phyloP scores from a whole-genome alignment of 2,797 vertebrate genomes.

The Aulostomus chinensis region DNA sequence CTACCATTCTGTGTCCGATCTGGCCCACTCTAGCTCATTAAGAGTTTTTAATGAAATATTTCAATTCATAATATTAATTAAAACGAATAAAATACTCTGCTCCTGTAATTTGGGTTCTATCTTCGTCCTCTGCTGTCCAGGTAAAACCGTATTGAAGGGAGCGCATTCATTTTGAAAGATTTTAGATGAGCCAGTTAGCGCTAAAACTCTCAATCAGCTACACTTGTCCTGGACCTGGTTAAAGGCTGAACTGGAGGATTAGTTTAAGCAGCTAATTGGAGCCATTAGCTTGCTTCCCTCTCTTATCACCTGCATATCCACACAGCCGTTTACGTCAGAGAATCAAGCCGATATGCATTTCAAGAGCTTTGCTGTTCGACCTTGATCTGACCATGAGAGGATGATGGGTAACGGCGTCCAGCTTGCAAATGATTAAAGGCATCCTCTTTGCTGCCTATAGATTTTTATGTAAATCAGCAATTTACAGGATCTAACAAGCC shows the following conservation, averaged over 20 bases:
- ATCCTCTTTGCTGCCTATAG: constrained; percentile 24
- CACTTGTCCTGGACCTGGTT: constrained; percentile 15
- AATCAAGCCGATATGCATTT: constrained; percentile 54
- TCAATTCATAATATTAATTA: too few relatives aligned
- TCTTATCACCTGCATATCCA: constrained; percentile 42
- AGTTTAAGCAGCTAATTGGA: constrained; percentile 49
- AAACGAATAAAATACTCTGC: too few relatives aligned
- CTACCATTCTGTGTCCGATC: too few relatives aligned
- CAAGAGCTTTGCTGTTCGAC: constrained; percentile 36
- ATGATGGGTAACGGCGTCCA: constrained; percentile 32
- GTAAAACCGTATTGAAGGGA: constrained; percentile 9
- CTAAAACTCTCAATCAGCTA: constrained; percentile 36
- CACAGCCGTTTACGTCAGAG: constrained; percentile 3
- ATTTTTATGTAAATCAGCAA: constrained; percentile 47
- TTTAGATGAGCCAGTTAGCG: constrained; percentile 22
- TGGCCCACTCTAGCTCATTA: too few relatives aligned
- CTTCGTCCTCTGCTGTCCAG: too few relatives aligned
- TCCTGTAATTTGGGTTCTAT: too few relatives aligned
- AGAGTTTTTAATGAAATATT: too few relatives aligned
- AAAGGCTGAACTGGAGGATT: constrained; percentile 35
- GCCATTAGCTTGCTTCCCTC: constrained; percentile 39
- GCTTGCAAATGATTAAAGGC: constrained; percentile 39
- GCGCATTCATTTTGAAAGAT: constrained; percentile 17
- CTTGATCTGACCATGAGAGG: constrained; percentile 42
- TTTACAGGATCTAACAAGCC: constrained; percentile 25